Evolutionary conservation across 2,797 vertebrate genomes (phyloP).

Genomic region (Acanthis flammea): DNA sequence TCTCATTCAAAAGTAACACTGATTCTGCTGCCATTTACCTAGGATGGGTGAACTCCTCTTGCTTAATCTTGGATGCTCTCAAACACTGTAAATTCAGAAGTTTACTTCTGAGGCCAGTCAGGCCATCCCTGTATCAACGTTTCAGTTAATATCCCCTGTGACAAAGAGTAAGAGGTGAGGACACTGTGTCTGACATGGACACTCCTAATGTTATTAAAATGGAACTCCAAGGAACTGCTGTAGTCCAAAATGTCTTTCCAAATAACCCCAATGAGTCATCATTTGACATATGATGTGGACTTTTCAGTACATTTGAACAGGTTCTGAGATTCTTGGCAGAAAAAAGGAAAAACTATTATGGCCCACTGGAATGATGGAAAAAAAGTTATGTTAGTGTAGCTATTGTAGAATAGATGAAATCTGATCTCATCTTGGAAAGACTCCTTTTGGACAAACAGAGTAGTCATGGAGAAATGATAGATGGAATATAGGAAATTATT

Average conservation of each 20-base stretch:
- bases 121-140: background rate
- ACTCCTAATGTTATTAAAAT: background rate
- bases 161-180: background rate
- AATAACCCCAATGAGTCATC: background rate
- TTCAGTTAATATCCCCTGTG: background rate
- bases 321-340: background rate
- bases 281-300: background rate
- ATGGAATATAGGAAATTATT: constrained; percentile 10
- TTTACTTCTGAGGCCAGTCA: background rate
- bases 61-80: background rate
- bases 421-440: background rate
- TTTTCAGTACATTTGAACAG: background rate
- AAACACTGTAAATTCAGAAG: background rate
- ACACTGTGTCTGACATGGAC: background rate
- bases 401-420: background rate
- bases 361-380: background rate
- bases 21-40: background rate
- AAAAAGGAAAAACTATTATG: background rate
- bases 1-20: background rate
- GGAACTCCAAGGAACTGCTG: background rate
- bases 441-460: background rate
- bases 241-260: background rate
- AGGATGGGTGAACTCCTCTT: background rate
- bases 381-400: background rate
- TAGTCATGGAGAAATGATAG: background rate